A percentile compares a stretch with the other conserved stretches of the same genome.
Evolutionary conservation across 1,140 invertebrate genomes (phyloP).

Genomic region (Drosophila hydei): DNA sequence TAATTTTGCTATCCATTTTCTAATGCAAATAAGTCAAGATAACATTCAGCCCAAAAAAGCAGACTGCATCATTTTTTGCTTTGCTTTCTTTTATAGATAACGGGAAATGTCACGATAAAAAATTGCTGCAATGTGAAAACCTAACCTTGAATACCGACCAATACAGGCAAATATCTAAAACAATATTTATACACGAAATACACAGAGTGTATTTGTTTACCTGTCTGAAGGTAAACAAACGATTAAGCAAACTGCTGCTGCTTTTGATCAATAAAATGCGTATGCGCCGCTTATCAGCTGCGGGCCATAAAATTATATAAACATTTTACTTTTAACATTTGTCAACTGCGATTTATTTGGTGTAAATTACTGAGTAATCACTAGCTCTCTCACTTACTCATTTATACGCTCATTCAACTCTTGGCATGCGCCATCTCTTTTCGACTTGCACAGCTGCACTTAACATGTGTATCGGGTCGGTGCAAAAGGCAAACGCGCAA

Average conservation of each 20-base stretch:
- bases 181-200: neutral
- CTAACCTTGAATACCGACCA: neutral
- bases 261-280: neutral
- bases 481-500: slow-evolving; percentile 76
- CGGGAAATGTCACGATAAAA: neutral
- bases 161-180: neutral
- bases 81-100: neutral
- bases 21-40: no score
- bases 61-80: neutral
- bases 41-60: neutral
- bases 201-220: neutral
- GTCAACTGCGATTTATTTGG: slow-evolving; percentile 29
- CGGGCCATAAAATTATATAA: neutral
- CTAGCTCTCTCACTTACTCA: neutral
- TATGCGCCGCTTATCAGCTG: neutral
- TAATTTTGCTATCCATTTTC: no score
- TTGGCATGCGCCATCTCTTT: slow-evolving; percentile 2
- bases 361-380: neutral
- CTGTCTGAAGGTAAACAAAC: neutral
- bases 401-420: neutral
- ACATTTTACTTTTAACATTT: slow-evolving; percentile 13
- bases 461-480: slow-evolving; percentile 61
- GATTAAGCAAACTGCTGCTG: neutral
- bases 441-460: slow-evolving; percentile 31
- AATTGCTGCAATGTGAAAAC: neutral